Percentiles rank a stretch among this genome's conserved stretches.
These are phyloP conservation scores for Semotilus atromaculatus DNA, from an alignment of 2,797 vertebrate genomes.

Conservation along the genomic window DNA sequence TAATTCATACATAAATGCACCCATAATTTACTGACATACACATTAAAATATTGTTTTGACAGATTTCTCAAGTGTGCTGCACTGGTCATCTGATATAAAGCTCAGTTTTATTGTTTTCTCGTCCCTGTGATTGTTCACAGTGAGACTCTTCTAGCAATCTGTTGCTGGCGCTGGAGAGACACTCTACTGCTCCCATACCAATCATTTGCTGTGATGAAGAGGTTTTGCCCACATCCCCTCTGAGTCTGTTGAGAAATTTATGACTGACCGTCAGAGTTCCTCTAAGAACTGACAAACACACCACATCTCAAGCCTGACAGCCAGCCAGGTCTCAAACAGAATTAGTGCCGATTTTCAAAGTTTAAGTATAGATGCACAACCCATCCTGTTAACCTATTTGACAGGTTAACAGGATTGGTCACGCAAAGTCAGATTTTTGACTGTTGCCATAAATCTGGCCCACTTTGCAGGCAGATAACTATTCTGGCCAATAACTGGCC, in stretches of 20 bases:
- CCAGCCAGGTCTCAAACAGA: not conserved
- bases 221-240: constrained; percentile 19
- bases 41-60: not conserved
- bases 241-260: constrained; percentile 28
- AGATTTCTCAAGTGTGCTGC: not conserved
- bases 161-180: constrained; percentile 14
- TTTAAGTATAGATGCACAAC: not conserved
- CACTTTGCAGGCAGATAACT: not conserved
- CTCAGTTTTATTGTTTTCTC: constrained; percentile 11
- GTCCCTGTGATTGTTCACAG: not conserved
- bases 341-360: not conserved
- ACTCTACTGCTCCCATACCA: constrained; percentile 29
- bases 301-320: constrained; percentile 1
- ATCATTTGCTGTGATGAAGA: constrained; percentile 34
- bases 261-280: constrained; percentile 6
- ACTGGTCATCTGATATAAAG: not conserved
- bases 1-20: not conserved
- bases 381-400: not conserved
- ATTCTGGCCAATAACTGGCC: not conserved
- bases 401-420: constrained; percentile 2
- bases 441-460: not conserved
- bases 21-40: not conserved
- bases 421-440: not conserved
- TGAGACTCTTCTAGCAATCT: not conserved
- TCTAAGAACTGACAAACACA: constrained; percentile 14